phyloP scores from a whole-genome alignment of 2,797 vertebrate species.

The Rhynchotus rufescens region DNA sequence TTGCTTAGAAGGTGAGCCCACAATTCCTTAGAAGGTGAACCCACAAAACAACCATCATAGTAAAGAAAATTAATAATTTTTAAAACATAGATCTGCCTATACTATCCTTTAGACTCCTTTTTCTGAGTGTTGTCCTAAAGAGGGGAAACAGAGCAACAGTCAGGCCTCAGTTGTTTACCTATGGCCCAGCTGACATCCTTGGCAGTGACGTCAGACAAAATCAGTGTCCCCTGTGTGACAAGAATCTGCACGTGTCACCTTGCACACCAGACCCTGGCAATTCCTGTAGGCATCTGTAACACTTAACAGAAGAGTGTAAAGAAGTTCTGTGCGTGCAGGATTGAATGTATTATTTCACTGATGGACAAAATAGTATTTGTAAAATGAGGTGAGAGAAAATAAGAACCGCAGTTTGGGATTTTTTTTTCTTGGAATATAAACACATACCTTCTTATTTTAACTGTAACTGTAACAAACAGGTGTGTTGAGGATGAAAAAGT shows the following conservation, averaged over 20 bases:
- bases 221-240: background rate
- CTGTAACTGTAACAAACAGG: background rate
- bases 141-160: background rate
- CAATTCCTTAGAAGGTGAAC: background rate
- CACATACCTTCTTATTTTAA: background rate
- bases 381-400: background rate
- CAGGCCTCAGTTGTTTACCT: background rate
- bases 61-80: background rate
- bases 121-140: background rate
- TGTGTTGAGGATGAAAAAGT: background rate
- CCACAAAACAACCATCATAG: background rate
- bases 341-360: fast-evolving
- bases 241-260: background rate
- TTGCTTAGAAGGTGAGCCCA: background rate
- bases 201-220: background rate
- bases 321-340: background rate
- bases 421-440: slow-evolving; percentile 21
- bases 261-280: background rate
- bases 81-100: background rate
- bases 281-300: background rate
- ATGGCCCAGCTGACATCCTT: background rate
- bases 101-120: background rate
- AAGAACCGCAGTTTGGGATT: background rate
- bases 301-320: background rate
- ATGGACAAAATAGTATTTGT: background rate